These are phyloP conservation scores for Leistus spinibarbis DNA, from an alignment of 2,888 invertebrate species.

Conservation along the genomic window DNA sequence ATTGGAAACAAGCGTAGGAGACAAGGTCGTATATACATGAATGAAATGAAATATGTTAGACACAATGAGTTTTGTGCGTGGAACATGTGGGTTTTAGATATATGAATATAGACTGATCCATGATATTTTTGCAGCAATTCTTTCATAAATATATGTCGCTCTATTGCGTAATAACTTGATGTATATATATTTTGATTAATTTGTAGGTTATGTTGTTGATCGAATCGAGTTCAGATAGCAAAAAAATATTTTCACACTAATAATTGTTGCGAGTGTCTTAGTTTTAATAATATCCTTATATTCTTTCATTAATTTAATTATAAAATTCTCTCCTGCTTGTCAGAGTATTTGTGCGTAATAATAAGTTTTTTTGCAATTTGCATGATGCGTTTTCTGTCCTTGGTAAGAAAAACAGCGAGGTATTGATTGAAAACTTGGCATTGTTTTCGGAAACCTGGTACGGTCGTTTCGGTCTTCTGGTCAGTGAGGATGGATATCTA, in stretches of 20 bases:
- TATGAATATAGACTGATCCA: not conserved
- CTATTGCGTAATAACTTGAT: too few species aligned
- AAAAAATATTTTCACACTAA: too few species aligned
- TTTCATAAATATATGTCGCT: too few species aligned
- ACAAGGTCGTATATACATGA: not conserved
- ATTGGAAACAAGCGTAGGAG: not conserved
- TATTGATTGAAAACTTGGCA: slow-evolving; percentile 26
- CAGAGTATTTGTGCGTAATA: too few species aligned
- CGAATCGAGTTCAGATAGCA: too few species aligned
- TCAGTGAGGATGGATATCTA: slow-evolving; percentile 27
- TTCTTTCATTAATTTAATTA: too few species aligned
- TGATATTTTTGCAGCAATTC: not conserved
- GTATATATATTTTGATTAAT: too few species aligned
- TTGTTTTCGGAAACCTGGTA: slow-evolving; percentile 21
- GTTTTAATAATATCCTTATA: too few species aligned
- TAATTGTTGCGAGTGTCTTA: too few species aligned
- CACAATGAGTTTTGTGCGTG: not conserved
- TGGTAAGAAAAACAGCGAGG: not conserved
- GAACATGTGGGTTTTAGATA: not conserved
- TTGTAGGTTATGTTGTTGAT: too few species aligned
- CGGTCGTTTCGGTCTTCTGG: slow-evolving; percentile 16
- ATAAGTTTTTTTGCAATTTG: not conserved
- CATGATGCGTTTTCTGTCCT: not conserved
- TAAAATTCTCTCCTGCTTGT: too few species aligned
- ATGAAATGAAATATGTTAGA: not conserved